Evolutionary conservation across 2,888 invertebrate species (phyloP), one percentile per base, ranked within the genome.

Genomic region (Oscheius sp.): DNA sequence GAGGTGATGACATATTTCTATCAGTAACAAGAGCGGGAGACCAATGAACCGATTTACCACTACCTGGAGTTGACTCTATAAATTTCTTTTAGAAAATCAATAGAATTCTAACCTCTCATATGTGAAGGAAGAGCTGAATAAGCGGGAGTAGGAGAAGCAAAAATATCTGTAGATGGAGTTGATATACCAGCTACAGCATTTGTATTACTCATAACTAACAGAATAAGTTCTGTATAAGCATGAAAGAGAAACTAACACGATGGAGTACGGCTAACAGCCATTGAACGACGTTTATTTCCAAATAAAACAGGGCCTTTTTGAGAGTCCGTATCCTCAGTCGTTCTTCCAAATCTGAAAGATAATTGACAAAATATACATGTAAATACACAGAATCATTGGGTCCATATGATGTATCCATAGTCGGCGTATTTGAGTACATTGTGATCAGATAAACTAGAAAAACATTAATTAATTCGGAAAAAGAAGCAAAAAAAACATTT

Each of bases 141-240:
- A 22, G 47, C 14, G 38, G 69, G 67, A 17, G 73, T 41, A 17
- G 76, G 69, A 8, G 65, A 72, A 0, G 78, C 75, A 57, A 79
- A 79, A 47, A 79, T 77, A 45, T 79, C 78, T 6, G 70, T 54
- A n/a, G 71, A 71, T n/a, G 78, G 77, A 0, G 73, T 71, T 8
- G 74, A 71, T 2, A 68, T 51, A 4, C 71, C 63, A 26, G 26
- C 44, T n/a, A 59, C 30, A 22, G 59, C 24, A 59, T 44, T 59
- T 6, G 54, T 12, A 33, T 17, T 36, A 30, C 72, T 70, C 17
- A 68, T 50, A 41, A 66, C 75, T 73, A 41, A 64, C 68, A 68
- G 8, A n/a, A 30, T 17, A n/a, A 28, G 2, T 12, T 49, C 8
- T 6, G 38, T 17, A 49, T n/a, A 36, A 20, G 20, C 14, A 9